Evolutionary conservation across 2,113 vertebrate species (phyloP).

Genomic region (Oncorhynchus tshawytscha): DNA sequence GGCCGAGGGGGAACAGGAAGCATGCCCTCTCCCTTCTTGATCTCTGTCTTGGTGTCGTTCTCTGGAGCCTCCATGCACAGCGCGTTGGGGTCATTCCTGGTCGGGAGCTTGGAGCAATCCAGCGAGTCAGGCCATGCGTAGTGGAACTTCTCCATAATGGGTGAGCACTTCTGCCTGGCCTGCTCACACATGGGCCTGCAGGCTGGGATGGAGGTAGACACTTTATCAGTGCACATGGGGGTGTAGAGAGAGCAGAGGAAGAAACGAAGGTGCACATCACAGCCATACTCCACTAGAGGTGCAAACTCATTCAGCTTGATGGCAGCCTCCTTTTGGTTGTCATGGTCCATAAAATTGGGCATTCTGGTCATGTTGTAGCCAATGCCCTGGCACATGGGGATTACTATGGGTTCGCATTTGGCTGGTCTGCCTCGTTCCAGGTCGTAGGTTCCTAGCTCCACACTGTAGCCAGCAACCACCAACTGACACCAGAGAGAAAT

Average conservation of each 20-base stretch:
- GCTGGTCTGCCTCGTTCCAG: slow-evolving; percentile 84
- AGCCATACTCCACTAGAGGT: slow-evolving; percentile 93
- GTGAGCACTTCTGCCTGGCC: slow-evolving; percentile 88
- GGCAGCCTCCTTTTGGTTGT: slow-evolving; percentile 89
- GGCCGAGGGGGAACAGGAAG: slow-evolving; percentile 80
- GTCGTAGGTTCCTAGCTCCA: slow-evolving; percentile 87
- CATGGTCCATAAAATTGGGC: slow-evolving; percentile 96
- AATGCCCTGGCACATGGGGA: slow-evolving; percentile 96
- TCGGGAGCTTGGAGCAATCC: slow-evolving; percentile 89
- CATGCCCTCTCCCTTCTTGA: slow-evolving; percentile 85
- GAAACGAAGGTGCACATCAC: slow-evolving; percentile 93
- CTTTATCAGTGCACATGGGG: slow-evolving; percentile 97
- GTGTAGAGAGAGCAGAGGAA: slow-evolving; percentile 98
- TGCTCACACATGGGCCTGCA: slow-evolving; percentile 99
- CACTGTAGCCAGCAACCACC: slow-evolving; percentile 70
- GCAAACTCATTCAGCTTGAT: slow-evolving; percentile 94
- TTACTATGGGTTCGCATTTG: slow-evolving; percentile 89
- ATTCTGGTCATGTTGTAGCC: slow-evolving; percentile 98
- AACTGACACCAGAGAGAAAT: slow-evolving; percentile 77
- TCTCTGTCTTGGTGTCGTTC: slow-evolving; percentile 82
- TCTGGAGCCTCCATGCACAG: slow-evolving; percentile 98
- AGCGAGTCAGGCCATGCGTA: slow-evolving; percentile 96
- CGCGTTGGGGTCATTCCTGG: slow-evolving; percentile 92
- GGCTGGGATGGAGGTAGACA: slow-evolving; percentile 94
- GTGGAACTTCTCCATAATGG: slow-evolving; percentile 96